These are phyloP conservation scores for Siniperca scherzeri DNA, from an alignment of 2,797 vertebrate species.

Conservation along the genomic window DNA sequence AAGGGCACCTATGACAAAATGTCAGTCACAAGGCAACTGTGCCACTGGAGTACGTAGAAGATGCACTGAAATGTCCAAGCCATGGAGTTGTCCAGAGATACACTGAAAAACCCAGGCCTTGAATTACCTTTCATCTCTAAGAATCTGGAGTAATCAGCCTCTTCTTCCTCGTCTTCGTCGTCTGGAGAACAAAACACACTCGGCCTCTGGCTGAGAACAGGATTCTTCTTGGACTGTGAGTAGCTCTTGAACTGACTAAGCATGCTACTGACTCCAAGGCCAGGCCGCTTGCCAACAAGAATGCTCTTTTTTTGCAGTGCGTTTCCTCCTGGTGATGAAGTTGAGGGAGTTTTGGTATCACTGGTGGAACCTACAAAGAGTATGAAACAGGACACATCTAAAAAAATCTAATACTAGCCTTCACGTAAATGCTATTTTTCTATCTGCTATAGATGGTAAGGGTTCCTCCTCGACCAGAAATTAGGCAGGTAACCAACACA, in stretches of 20 bases:
- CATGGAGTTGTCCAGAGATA: slow-evolving; percentile 53
- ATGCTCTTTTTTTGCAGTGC: slow-evolving; percentile 83
- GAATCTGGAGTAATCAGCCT: slow-evolving; percentile 90
- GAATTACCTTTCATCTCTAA: slow-evolving; percentile 96
- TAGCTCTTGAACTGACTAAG: slow-evolving; percentile 92
- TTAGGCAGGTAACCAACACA: background rate
- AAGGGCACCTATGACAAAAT: slow-evolving; percentile 88
- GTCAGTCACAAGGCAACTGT: slow-evolving; percentile 86
- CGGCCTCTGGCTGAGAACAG: slow-evolving; percentile 88
- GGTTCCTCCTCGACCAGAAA: background rate
- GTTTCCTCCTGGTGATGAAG: slow-evolving; percentile 59
- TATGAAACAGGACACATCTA: background rate
- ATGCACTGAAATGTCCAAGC: slow-evolving; percentile 66
- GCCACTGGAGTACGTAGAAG: slow-evolving; percentile 62
- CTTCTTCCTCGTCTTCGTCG: slow-evolving; percentile 90
- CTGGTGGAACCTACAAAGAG: slow-evolving; percentile 71
- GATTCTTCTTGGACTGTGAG: slow-evolving; percentile 89
- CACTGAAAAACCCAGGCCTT: slow-evolving; percentile 55
- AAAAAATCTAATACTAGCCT: background rate
- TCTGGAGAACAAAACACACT: slow-evolving; percentile 94
- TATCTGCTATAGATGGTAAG: background rate
- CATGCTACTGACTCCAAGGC: slow-evolving; percentile 90
- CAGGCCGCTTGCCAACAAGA: slow-evolving; percentile 89
- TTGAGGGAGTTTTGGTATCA: slow-evolving; percentile 67
- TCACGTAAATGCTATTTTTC: background rate